Conservation (phyloP, 2,797 vertebrate species). For the Ambastaia sidthimunki region DNA sequence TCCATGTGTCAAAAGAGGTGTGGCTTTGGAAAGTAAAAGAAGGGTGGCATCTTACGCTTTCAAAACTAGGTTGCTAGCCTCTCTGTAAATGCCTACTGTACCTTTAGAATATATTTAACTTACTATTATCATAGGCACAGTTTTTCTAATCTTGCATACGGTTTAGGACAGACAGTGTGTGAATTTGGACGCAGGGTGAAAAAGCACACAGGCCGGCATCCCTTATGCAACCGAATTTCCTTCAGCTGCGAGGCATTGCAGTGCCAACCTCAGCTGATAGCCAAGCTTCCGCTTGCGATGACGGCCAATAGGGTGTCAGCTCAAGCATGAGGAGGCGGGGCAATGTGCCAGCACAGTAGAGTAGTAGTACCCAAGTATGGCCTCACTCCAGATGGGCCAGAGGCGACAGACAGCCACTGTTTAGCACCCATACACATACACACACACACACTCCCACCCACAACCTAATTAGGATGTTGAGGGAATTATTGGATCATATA, state of each 20-base stretch:
- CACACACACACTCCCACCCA: conserved; percentile 50
- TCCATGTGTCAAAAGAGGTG: too few relatives aligned
- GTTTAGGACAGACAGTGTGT: not conserved
- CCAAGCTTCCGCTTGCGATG: conserved; percentile 43
- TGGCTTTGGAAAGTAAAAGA: too few relatives aligned
- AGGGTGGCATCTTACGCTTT: too few relatives aligned
- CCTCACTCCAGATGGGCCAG: conserved; percentile 76
- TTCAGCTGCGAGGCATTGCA: conserved; percentile 34
- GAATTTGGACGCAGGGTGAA: not conserved
- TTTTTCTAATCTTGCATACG: not conserved
- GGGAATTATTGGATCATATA: conserved; percentile 76
- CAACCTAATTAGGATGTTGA: conserved; percentile 72
- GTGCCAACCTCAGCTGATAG: conserved; percentile 46
- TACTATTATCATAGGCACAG: not conserved
- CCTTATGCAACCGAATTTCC: conserved; percentile 46
- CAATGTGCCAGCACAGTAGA: conserved; percentile 54
- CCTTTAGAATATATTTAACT: too few relatives aligned
- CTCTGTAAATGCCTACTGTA: not conserved
- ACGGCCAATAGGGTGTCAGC: conserved; percentile 52
- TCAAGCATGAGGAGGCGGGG: conserved; percentile 51
- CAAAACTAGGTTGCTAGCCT: too few relatives aligned
- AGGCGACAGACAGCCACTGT: conserved; percentile 75
- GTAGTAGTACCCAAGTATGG: conserved; percentile 63
- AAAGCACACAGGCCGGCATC: conserved; percentile 14
- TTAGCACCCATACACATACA: conserved; percentile 62